Percentiles rank a stretch among this genome's conserved stretches.
Conservation (phyloP, 2,113 vertebrate genomes). For the Rhadina sibilatrix region DNA sequence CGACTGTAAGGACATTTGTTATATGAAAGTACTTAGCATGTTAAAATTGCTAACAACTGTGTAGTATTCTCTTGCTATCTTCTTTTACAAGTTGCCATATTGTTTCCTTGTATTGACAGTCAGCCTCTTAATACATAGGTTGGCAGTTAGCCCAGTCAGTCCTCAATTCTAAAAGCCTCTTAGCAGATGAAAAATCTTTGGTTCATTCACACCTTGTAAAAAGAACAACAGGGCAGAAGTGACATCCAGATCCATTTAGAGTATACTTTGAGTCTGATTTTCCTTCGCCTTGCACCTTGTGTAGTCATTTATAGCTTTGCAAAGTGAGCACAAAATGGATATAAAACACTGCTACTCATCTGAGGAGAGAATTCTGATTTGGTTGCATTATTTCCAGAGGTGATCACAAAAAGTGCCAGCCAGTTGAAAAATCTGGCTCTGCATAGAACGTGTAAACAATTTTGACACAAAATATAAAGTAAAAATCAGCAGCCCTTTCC, state of each 20-base stretch:
- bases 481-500: neutral
- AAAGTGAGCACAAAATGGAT: conserved; percentile 44
- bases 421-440: conserved; percentile 4
- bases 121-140: conserved; percentile 37
- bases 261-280: conserved; percentile 11
- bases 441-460: neutral
- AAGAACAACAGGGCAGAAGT: conserved; percentile 60
- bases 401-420: conserved; percentile 4
- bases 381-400: conserved; percentile 34
- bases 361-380: conserved; percentile 33
- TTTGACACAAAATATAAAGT: neutral
- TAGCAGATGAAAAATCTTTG: conserved; percentile 56
- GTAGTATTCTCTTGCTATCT: neutral
- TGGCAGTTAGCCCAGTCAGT: conserved; percentile 48
- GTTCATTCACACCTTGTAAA: conserved; percentile 69
- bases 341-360: neutral
- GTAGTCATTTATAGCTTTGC: conserved; percentile 32
- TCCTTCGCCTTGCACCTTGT: conserved; percentile 25
- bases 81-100: conserved; percentile 1
- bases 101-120: conserved; percentile 48
- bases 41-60: conserved; percentile 8
- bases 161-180: conserved; percentile 50
- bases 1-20: neutral
- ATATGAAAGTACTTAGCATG: neutral
- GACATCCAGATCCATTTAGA: conserved; percentile 61